Percentiles rank a stretch among this genome's conserved stretches.
Conservation (phyloP, 2,888 invertebrate genomes). For the Euplexia lucipara region DNA sequence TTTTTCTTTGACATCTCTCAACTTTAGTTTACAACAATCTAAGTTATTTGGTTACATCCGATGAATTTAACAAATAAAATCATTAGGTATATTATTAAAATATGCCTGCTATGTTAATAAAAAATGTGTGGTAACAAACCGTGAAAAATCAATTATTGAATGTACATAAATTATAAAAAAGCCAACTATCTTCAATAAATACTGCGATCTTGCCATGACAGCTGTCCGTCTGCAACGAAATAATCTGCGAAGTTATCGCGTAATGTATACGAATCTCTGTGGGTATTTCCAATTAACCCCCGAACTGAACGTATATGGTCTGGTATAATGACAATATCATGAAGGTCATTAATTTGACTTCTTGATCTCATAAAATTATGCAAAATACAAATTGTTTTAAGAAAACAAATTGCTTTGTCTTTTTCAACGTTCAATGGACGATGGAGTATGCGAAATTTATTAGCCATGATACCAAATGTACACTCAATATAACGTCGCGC, state of each 20-base stretch:
- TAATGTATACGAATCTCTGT: conserved; percentile 52
- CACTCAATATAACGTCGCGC: conserved; percentile 58
- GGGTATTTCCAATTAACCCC: conserved; percentile 45
- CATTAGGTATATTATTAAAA: conserved; percentile 61
- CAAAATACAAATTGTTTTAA: conserved; percentile 46
- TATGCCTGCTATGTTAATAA: conserved; percentile 61
- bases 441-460: conserved; percentile 57
- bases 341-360: conserved; percentile 31
- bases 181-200: conserved; percentile 52
- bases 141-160: conserved; percentile 48
- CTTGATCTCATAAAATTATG: conserved; percentile 45
- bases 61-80: conserved; percentile 57
- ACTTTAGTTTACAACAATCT: conserved; percentile 57
- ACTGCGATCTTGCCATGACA: conserved; percentile 60
- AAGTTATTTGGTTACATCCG: conserved; percentile 56
- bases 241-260: conserved; percentile 58
- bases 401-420: conserved; percentile 44
- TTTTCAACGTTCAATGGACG: conserved; percentile 53
- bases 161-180: conserved; percentile 49
- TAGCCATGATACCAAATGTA: conserved; percentile 55
- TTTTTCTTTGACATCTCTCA: conserved; percentile 51
- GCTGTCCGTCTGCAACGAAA: conserved; percentile 52
- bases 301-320: conserved; percentile 49
- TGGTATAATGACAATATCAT: conserved; percentile 55
- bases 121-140: conserved; percentile 57